These are phyloP conservation scores for Cremastinae sp. DNA, from an alignment of 2,888 invertebrate species.

Conservation along the genomic window DNA sequence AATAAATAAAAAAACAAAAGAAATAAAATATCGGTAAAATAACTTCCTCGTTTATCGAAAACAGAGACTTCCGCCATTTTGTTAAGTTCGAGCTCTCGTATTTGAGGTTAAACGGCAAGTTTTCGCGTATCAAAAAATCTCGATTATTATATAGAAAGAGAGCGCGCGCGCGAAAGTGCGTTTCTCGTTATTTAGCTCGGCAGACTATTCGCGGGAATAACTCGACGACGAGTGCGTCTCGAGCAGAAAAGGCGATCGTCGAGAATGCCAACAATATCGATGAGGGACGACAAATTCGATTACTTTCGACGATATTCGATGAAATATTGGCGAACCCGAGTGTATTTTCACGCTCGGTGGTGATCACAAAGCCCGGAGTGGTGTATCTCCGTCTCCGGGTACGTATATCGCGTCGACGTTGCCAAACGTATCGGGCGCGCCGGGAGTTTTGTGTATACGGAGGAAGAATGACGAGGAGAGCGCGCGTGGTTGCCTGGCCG, in stretches of 20 bases:
- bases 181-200: no score
- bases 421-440: conserved; percentile 40
- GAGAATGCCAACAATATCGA: neutral
- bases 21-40: no score
- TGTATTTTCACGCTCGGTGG: conserved; percentile 42
- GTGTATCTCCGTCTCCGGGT: conserved; percentile 4
- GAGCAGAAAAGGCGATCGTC: neutral
- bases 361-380: conserved; percentile 13
- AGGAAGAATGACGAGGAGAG: conserved; percentile 23
- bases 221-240: no score
- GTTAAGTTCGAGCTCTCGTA: no score
- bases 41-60: no score
- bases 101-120: no score
- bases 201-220: no score
- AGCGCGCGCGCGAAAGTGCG: no score
- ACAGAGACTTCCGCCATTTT: no score
- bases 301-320: neutral
- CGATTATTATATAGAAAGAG: no score
- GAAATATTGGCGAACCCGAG: conserved; percentile 17
- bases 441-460: conserved; percentile 6
- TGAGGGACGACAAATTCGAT: neutral
- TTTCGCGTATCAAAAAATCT: no score
- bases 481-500: conserved; percentile 1
- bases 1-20: no score
- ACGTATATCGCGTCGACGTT: conserved; percentile 49